Conservation (phyloP, 2,888 invertebrate species). For the Electrophaes corylata region DNA sequence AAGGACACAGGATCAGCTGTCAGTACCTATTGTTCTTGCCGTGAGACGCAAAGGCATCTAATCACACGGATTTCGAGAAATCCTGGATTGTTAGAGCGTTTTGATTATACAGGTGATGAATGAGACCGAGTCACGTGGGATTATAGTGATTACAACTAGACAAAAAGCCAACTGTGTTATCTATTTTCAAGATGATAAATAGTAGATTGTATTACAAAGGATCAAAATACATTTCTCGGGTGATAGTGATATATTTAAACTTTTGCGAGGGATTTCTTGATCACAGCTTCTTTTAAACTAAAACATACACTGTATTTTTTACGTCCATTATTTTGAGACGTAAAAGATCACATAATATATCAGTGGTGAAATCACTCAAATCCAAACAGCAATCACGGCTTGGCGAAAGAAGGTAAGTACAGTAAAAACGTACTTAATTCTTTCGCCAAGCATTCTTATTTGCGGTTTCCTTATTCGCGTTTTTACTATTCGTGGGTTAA, state of each 20-base stretch:
- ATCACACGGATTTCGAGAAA: conserved; percentile 6
- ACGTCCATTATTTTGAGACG: too few species aligned
- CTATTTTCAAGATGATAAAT: not conserved
- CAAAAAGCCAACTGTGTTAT: not conserved
- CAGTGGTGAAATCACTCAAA: too few species aligned
- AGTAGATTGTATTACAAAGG: not conserved
- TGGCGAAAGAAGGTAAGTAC: too few species aligned
- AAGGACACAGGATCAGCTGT: conserved; percentile 1
- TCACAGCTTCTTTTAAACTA: too few species aligned
- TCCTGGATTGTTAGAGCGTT: conserved; percentile 6
- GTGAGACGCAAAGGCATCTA: not conserved
- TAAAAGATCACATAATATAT: too few species aligned
- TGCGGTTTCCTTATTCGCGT: too few species aligned
- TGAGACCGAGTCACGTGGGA: not conserved
- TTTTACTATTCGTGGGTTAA: too few species aligned
- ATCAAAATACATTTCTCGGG: not conserved
- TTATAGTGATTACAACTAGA: not conserved
- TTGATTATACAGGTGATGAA: not conserved
- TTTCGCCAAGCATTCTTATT: too few species aligned
- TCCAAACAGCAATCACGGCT: too few species aligned
- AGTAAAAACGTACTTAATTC: too few species aligned
- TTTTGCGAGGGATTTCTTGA: too few species aligned
- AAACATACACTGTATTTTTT: too few species aligned
- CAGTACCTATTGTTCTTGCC: conserved; percentile 1
- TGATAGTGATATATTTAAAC: not conserved